Evolutionary conservation across 2,888 invertebrate genomes (phyloP), one percentile per base, ranked within the genome.

Genomic region (Diadegma fenestrale): DNA sequence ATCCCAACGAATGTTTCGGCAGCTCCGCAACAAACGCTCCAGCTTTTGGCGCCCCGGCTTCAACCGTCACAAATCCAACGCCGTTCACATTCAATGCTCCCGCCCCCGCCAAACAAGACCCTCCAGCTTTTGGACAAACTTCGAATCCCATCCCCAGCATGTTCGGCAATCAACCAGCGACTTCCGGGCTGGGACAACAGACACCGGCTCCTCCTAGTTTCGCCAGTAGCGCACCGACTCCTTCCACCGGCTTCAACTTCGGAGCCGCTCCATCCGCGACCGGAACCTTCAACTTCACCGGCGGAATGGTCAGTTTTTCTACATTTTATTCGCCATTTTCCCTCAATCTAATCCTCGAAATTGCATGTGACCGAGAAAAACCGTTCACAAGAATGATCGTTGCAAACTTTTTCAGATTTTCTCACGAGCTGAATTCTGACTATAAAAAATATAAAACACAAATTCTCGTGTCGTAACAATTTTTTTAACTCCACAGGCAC

Each of bases 41-140:
- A n/a, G 88, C 90, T 33, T 92, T 89, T 85, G 90, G 86, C 66
- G 90, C 86, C 33, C 90, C 66, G 12, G 54, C 66, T 5, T 22
- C 79, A 33, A 43, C 88, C 8, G 69, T 86, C 2, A 75, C 84
- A 10, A 89, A 87, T 73, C 76, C 88, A n/a, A 64, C 54, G 80
- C 86, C 75, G 0, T 93, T 93, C 68, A 82, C 90, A 0, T 93
- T 93, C 69, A 92, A 91, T 54, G 86, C 92, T 37, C 87, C 92
- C 2, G 91, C 91, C 80, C 82, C 91, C 80, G 83, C 89, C 5
- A 83, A 86, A 45, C 92, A 91, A 76, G 64, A 88, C 19, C 78
- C 87, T 22, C 71, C 43, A 19, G 78, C 88, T 8, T 93, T 93
- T 75, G 91, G 91, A 10, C 93, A 92, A 76, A 30, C 90, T 8